Conservation (phyloP, 2,113 vertebrate genomes). For the Elgaria multicarinata region DNA sequence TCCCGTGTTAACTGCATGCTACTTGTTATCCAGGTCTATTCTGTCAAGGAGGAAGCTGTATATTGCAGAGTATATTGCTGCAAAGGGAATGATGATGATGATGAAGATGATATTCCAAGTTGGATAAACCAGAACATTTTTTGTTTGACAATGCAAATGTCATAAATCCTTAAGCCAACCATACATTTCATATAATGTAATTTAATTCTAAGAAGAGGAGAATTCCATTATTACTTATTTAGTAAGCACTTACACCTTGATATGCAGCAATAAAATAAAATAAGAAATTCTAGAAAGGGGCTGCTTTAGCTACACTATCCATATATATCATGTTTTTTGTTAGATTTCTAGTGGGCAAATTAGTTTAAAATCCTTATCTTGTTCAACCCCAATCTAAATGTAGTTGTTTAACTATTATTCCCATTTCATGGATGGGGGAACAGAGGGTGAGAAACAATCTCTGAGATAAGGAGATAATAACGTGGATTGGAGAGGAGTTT, state of each 20-base stretch:
- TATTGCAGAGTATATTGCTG: conserved; percentile 7
- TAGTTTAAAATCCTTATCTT: background rate
- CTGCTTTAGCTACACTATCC: background rate
- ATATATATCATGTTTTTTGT: background rate
- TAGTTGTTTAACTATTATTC: background rate
- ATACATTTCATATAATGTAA: conserved; percentile 16
- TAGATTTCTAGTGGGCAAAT: background rate
- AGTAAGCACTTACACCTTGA: background rate
- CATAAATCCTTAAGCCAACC: conserved; percentile 24
- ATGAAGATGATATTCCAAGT: conserved; percentile 5
- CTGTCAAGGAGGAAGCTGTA: conserved; percentile 9
- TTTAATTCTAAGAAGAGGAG: background rate
- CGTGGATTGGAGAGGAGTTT: background rate
- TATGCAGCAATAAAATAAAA: background rate
- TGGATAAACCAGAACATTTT: background rate
- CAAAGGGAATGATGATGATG: conserved; percentile 24
- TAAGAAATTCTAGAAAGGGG: background rate
- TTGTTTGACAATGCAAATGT: background rate
- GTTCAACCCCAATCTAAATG: background rate
- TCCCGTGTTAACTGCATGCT: background rate
- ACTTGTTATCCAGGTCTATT: conserved; percentile 4
- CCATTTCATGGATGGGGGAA: background rate
- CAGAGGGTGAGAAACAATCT: background rate
- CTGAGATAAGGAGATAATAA: background rate
- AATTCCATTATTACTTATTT: background rate